These are phyloP conservation scores for Marmota monax DNA, from an alignment of 2,113 vertebrate genomes.

Conservation along the genomic window DNA sequence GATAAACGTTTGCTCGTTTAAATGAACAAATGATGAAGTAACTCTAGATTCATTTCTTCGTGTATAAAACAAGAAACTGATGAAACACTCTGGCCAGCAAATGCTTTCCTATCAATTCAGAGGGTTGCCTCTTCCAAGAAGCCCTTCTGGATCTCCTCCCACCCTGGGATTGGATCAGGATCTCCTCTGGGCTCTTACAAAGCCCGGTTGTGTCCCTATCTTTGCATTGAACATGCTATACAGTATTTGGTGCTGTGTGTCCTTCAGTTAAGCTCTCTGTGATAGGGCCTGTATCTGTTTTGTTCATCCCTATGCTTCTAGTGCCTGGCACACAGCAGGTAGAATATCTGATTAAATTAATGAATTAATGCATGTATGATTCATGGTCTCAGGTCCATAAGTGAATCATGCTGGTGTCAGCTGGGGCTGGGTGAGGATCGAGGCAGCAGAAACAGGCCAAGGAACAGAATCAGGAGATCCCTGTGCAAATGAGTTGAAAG, in stretches of 20 bases:
- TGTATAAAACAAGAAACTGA: not conserved
- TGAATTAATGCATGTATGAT: conserved; percentile 5
- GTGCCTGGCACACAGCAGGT: not conserved
- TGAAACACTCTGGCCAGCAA: not conserved
- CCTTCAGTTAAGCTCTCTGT: not conserved
- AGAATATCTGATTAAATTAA: not conserved
- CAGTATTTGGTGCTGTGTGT: not conserved
- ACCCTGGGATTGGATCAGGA: not conserved
- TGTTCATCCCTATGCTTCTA: not conserved
- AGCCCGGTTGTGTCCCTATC: not conserved
- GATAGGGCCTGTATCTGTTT: not conserved
- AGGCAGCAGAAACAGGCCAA: conserved; percentile 29
- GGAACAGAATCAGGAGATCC: conserved; percentile 38
- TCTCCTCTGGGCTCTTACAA: not conserved
- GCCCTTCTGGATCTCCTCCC: not conserved
- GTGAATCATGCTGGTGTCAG: not conserved
- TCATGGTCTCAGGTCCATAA: conserved; percentile 5
- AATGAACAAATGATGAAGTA: not conserved
- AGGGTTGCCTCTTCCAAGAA: conserved; percentile 30
- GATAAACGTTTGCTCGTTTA: not conserved
- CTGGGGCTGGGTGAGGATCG: not conserved
- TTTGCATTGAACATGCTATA: not conserved
- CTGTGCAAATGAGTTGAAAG: conserved; percentile 36
- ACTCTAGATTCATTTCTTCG: not conserved
- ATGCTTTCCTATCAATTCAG: not conserved